These are phyloP conservation scores for Lepus europaeus DNA, from an alignment of 2,113 vertebrate species.

Conservation along the genomic window DNA sequence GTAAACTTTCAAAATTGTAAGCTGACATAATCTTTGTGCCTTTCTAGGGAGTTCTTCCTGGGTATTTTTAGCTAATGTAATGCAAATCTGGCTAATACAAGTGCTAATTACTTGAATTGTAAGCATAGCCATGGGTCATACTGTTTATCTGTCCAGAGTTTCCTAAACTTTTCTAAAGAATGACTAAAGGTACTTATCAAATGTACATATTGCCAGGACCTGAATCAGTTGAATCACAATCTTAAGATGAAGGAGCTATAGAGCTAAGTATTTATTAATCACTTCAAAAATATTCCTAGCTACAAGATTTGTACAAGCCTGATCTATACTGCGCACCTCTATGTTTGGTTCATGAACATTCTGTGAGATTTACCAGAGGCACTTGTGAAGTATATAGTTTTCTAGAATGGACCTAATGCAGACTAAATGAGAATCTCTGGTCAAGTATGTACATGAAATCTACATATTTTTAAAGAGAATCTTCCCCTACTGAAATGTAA, in stretches of 20 bases:
- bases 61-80: no score
- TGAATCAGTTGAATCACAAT: neutral
- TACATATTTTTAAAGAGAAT: neutral
- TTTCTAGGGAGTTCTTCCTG: no score
- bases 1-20: no score
- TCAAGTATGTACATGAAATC: neutral
- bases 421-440: neutral
- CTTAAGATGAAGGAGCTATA: neutral
- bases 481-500: neutral
- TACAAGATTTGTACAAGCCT: constrained; percentile 23
- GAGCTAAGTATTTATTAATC: neutral
- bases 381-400: neutral
- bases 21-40: no score
- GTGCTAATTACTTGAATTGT: constrained; percentile 15
- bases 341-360: neutral
- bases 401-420: neutral
- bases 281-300: neutral
- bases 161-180: neutral
- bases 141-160: neutral
- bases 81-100: neutral
- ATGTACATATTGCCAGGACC: neutral
- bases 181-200: neutral
- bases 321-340: neutral
- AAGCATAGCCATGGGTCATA: neutral
- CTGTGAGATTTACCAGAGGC: neutral